Percentiles rank a stretch among this genome's conserved stretches.
Conservation (phyloP, 2,888 invertebrate species). For the Tipula confusa region DNA sequence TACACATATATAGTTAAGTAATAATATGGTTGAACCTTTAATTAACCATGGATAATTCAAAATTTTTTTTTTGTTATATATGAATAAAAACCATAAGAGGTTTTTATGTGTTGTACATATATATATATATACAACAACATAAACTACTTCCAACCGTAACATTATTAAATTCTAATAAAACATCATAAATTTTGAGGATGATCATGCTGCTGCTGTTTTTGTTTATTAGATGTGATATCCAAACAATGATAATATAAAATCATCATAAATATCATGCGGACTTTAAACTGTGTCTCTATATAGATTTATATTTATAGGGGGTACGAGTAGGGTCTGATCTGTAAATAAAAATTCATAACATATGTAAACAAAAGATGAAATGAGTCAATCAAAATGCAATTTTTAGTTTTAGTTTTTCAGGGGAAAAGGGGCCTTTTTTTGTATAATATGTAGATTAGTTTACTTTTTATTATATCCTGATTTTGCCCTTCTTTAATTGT, state of each 20-base stretch:
- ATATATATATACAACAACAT: background rate
- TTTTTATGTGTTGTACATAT: background rate
- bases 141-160: background rate
- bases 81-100: background rate
- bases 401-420: constrained; percentile 26
- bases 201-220: constrained; percentile 20
- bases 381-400: constrained; percentile 43
- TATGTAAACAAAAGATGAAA: constrained; percentile 38
- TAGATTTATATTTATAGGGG: background rate
- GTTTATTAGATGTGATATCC: constrained; percentile 15
- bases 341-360: constrained; percentile 36
- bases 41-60: constrained; percentile 3
- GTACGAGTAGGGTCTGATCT: background rate
- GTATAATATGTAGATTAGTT: constrained; percentile 1
- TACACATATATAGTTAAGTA: background rate
- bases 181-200: constrained; percentile 8
- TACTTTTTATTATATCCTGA: background rate
- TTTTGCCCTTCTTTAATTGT: background rate
- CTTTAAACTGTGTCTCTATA: background rate
- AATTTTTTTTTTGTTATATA: background rate
- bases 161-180: background rate
- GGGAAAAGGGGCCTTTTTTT: background rate
- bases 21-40: constrained; percentile 20
- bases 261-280: constrained; percentile 8
- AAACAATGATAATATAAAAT: constrained; percentile 1